Base-by-base conservation (phyloP, 2,797 vertebrate genomes). In the Lateolabrax maculatus region DNA sequence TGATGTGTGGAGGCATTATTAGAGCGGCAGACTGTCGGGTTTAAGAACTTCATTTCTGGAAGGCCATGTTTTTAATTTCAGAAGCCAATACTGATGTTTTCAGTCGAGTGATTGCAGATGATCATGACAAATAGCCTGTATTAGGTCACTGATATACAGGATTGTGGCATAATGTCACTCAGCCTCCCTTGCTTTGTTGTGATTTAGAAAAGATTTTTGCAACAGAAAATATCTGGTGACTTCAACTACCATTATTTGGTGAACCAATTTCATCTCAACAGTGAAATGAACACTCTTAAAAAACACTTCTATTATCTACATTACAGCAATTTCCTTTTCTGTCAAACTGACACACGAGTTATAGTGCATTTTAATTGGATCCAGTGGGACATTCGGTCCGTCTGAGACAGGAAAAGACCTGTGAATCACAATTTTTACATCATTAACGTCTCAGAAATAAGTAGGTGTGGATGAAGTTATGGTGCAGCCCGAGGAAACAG, bases 321-420 rank as follows among this genome's bases (percentile, higher is more conserved):
- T 52, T 29, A 51, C 25, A 63, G 34, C 37, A 6, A 18, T 52
- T 51, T 55, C 27, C 21, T 39, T 23, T 25, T 3, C 11, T 65
- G 75, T 65, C 63, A 55, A 44, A 41, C 55, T 31, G 53, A 13
- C 65, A 74, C 41, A 58, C 1, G 4, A 48, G 60, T 2, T 9
- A 63, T 37, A 2, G 55, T 12, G 18, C 13, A 2, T 51, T 77
- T 70, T 79, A 87, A 89, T 78, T 87, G 76, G 82, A 78, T 82
- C 68, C 77, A 13, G 60, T 44, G 84, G 79, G 78, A 77, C 57
- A 53, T 15, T 11, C 25, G 39, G 70, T 39, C 39, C 25, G 27
- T 29, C 71, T 37, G 46, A 23, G 29, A 51, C 25, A 15, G 34
- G 39, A 25, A 25, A 72, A 31, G 34, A 37, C 27, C 27, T 7